These are phyloP conservation scores for Pseudomugil gertrudae DNA, from an alignment of 2,797 vertebrate genomes.

Conservation along the genomic window DNA sequence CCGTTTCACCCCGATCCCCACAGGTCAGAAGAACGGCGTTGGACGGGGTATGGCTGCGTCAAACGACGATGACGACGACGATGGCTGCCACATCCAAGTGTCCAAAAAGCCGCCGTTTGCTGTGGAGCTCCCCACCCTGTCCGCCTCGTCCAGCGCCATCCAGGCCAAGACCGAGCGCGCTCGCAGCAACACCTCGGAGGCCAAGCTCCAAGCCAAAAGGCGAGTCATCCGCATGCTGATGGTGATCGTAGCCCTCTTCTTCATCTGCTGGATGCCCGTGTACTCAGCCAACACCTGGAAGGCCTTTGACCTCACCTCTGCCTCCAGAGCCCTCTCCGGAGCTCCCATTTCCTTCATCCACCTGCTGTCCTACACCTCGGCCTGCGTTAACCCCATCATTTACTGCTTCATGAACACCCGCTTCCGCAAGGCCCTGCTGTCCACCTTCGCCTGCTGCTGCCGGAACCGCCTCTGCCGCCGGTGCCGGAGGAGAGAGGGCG, in stretches of 20 bases:
- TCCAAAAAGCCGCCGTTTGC: slow-evolving; percentile 71
- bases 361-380: slow-evolving; percentile 89
- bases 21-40: slow-evolving; percentile 77
- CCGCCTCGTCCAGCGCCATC: slow-evolving; percentile 13
- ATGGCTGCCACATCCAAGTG: slow-evolving; percentile 91
- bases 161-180: slow-evolving; percentile 70
- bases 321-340: slow-evolving; percentile 83
- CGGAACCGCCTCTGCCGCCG: slow-evolving; percentile 62
- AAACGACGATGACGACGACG: slow-evolving; percentile 86
- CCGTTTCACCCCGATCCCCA: background rate
- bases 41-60: slow-evolving; percentile 1
- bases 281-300: slow-evolving; percentile 93
- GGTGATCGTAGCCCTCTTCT: slow-evolving; percentile 92
- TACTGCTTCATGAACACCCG: slow-evolving; percentile 98
- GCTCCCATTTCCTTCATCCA: slow-evolving; percentile 96
- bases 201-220: slow-evolving; percentile 91
- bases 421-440: slow-evolving; percentile 88
- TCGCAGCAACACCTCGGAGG: slow-evolving; percentile 84
- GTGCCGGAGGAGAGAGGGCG: slow-evolving; percentile 56
- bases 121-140: slow-evolving; percentile 87
- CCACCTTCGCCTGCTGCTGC: slow-evolving; percentile 84
- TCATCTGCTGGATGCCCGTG: slow-evolving; percentile 94
- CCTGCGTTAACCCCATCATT: slow-evolving; percentile 92
- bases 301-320: slow-evolving; percentile 84
- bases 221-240: slow-evolving; percentile 94